Evolutionary conservation across 2,797 vertebrate species (phyloP).

Genomic region (Sebastes miniatus): DNA sequence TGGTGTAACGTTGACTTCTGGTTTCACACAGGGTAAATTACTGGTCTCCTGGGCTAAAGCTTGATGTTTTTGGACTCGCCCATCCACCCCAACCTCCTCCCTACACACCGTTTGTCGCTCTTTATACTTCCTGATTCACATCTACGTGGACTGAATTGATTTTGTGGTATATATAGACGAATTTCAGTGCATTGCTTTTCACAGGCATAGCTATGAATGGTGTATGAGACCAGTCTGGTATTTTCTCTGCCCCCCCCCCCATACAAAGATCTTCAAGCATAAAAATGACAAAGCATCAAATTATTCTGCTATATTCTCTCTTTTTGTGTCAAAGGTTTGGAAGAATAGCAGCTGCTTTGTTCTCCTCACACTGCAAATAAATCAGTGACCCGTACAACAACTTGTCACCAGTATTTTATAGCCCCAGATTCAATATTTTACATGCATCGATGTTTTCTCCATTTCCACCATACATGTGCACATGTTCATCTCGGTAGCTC

Average conservation of each 20-base stretch:
- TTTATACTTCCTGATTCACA: too few species aligned
- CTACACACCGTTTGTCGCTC: too few species aligned
- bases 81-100: too few species aligned
- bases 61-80: too few species aligned
- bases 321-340: background rate
- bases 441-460: background rate
- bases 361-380: background rate
- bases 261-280: background rate
- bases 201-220: too few species aligned
- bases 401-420: slow-evolving; percentile 4
- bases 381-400: background rate
- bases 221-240: background rate
- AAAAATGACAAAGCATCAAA: background rate
- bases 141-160: too few species aligned
- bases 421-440: background rate
- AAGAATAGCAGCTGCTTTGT: background rate
- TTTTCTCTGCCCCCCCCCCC: background rate
- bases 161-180: too few species aligned
- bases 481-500: background rate
- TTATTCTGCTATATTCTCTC: background rate
- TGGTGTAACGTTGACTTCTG: too few species aligned
- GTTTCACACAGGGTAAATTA: too few species aligned
- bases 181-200: too few species aligned
- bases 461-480: background rate
- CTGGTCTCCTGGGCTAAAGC: too few species aligned